Percentiles rank a stretch among this genome's conserved stretches.
Conservation (phyloP, 2,113 vertebrate species). For the Zapornia atra region DNA sequence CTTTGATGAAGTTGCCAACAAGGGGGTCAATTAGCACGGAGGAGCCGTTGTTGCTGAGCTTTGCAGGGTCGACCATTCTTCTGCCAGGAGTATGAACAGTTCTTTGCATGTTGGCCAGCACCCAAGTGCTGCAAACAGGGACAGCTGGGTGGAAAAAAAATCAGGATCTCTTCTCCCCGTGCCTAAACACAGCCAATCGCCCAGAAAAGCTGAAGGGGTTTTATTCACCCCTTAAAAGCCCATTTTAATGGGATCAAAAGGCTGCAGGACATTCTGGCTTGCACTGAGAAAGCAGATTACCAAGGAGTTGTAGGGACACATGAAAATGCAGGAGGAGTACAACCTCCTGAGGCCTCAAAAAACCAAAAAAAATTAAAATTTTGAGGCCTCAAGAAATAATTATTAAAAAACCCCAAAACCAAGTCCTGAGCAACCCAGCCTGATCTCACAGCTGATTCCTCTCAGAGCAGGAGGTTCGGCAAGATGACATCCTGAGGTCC, state of each 20-base stretch:
- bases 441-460: not conserved
- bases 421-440: not conserved
- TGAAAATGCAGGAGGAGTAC: not conserved
- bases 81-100: conserved; percentile 36
- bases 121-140: not conserved
- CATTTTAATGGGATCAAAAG: not conserved
- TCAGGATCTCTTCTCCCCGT: not conserved
- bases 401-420: not conserved
- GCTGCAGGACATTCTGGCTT: not conserved
- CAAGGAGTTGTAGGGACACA: not conserved
- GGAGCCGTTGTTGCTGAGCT: not conserved
- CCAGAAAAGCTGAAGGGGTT: not conserved
- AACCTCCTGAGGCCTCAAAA: not conserved
- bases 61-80: not conserved
- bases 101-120: conserved; percentile 15
- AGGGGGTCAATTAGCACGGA: conserved; percentile 5
- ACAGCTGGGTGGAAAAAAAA: conserved; percentile 33
- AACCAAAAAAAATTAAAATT: not conserved
- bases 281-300: not conserved
- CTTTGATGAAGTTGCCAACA: conserved; percentile 64
- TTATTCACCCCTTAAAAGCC: not conserved
- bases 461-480: not conserved
- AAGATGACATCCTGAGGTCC: not conserved
- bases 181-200: rapidly evolving
- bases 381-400: not conserved